Percentiles rank a stretch among this genome's conserved stretches.
phyloP scores from a whole-genome alignment of 1,140 invertebrate species.

The Periplaneta americana region DNA sequence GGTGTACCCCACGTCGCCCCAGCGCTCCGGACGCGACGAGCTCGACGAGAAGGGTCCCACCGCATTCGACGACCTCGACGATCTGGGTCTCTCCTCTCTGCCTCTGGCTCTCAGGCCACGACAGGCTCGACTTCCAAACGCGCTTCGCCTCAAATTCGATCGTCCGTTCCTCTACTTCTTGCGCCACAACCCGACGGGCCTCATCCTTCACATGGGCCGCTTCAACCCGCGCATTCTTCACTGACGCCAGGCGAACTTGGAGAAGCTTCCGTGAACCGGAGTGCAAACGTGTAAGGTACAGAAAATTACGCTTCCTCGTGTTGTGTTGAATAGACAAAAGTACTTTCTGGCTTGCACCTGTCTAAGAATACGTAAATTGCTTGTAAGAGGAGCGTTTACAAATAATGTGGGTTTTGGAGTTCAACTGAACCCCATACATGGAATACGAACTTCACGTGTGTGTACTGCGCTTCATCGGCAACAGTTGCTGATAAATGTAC shows the following conservation, averaged over 20 bases:
- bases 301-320: too few species aligned
- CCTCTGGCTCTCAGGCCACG: slow-evolving; percentile 59
- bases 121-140: slow-evolving; percentile 62
- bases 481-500: too few species aligned
- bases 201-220: slow-evolving; percentile 77
- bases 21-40: slow-evolving; percentile 25
- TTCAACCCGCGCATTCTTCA: slow-evolving; percentile 56
- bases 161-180: slow-evolving; percentile 81
- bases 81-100: slow-evolving; percentile 43
- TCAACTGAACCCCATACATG: too few species aligned
- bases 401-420: too few species aligned
- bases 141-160: slow-evolving; percentile 69
- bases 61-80: slow-evolving; percentile 25
- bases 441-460: too few species aligned
- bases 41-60: not conserved
- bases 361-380: too few species aligned
- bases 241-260: not conserved
- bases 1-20: slow-evolving; percentile 64
- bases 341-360: too few species aligned
- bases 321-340: too few species aligned
- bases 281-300: too few species aligned
- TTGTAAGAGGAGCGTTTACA: too few species aligned
- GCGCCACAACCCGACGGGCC: slow-evolving; percentile 78
- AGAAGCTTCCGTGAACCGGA: too few species aligned
- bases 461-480: too few species aligned